Evolutionary conservation across 2,113 vertebrate genomes (phyloP).

Genomic region (Misgurnus anguillicaudatus): DNA sequence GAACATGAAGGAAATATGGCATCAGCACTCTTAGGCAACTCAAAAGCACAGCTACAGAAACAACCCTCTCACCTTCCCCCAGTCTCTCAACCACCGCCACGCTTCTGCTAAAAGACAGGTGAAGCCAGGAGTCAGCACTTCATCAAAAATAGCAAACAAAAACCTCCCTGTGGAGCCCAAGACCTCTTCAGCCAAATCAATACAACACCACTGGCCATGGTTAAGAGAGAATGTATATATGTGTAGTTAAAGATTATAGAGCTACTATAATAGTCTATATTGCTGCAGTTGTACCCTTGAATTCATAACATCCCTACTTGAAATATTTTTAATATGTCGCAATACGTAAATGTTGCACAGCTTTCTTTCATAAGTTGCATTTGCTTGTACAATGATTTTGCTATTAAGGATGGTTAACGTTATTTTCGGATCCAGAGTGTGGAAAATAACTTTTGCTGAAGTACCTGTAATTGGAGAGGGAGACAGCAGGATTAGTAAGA

Average conservation of each 20-base stretch:
- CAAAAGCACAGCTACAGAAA: conserved; percentile 51
- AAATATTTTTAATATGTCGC: too few species aligned
- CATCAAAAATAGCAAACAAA: conserved; percentile 65
- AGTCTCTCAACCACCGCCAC: conserved; percentile 27
- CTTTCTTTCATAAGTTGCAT: not conserved
- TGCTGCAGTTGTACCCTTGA: not conserved
- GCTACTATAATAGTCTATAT: not conserved
- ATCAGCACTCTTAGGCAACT: conserved; percentile 58
- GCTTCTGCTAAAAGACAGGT: conserved; percentile 60
- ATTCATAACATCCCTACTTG: not conserved
- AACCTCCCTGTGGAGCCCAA: conserved; percentile 56
- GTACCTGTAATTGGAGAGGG: conserved; percentile 59
- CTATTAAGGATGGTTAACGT: not conserved
- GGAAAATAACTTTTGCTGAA: conserved; percentile 54
- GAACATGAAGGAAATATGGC: conserved; percentile 26
- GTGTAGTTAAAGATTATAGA: conserved; percentile 15
- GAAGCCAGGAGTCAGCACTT: conserved; percentile 67
- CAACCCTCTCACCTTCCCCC: conserved; percentile 28
- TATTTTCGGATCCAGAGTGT: not conserved
- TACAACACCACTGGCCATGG: conserved; percentile 50
- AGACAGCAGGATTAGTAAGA: not conserved
- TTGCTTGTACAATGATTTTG: not conserved
- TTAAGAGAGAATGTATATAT: conserved; percentile 51
- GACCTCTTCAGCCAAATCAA: conserved; percentile 61
- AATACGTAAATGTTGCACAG: too few species aligned